Base-by-base conservation (phyloP, 2,113 vertebrate genomes). In the Ictalurus furcatus region DNA sequence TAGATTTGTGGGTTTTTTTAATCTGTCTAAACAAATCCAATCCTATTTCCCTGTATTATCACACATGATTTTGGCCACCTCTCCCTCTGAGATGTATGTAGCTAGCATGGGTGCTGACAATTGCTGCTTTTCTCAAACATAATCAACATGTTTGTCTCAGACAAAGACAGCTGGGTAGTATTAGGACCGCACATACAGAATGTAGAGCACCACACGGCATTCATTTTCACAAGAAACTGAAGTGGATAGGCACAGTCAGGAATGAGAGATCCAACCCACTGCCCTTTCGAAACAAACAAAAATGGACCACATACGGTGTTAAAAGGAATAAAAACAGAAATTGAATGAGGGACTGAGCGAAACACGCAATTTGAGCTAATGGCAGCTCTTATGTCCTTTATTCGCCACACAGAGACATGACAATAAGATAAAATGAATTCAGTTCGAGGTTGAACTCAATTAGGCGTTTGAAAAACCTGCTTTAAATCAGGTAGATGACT, bases 71-170 rank as follows among this genome's bases (percentile, higher is more conserved):
- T 25, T 37, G 80, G 30, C 19, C n/a, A 59, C 6, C 56, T 8
- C 17, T 78, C 3, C n/a, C 58, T 78, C 21, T 54, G 28, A 67
- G 14, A 40, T 73, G 34, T 17, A 59, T 67, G 52, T 52, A 12
- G 44, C 87, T 59, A 44, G 23, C 37, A 81, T 59, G n/a, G 61
- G 56, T 80, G 85, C 84, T 88, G 34, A 30, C 34, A 30, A 88
- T 89, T 52, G 67, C 88, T 85, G 87, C 89, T 89, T 89, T 81
- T 61, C 63, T 85, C 74, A 61, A 92, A 88, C 89, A 84, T 85
- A 92, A 92, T 90, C 88, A 92, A 80, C 28, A 86, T 86, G 88
- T 92, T 90, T 92, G 89, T 88, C 88, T 87, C 86, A 12, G 54
- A 82, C 13, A 89, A 78, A 88, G 85, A n/a, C 86, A 88, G 90